phyloP scores from a whole-genome alignment of 2,113 vertebrate species.

The Phyllopteryx taeniolatus region DNA sequence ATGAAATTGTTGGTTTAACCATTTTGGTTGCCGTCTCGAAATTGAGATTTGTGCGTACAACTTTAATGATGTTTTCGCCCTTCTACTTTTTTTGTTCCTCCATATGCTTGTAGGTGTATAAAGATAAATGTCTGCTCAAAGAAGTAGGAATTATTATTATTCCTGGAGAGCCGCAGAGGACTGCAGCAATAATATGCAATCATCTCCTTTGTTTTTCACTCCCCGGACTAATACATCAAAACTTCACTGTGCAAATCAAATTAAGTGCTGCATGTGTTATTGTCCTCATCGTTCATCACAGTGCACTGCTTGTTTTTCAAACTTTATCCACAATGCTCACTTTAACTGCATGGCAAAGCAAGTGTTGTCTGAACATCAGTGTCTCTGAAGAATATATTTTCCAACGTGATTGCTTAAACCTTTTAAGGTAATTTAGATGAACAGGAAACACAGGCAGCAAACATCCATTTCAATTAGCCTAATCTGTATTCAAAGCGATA shows the following conservation, averaged over 20 bases:
- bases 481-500: conserved; percentile 24
- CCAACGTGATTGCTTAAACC: conserved; percentile 40
- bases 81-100: neutral
- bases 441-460: conserved; percentile 3
- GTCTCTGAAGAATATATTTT: conserved; percentile 24
- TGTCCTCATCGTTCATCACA: conserved; percentile 31
- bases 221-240: conserved; percentile 41
- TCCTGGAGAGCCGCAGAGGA: conserved; percentile 13
- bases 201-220: conserved; percentile 34
- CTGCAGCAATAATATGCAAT: conserved; percentile 36
- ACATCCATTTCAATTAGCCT: conserved; percentile 14
- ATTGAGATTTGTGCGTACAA: too few relatives aligned
- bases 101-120: neutral
- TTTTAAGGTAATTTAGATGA: conserved; percentile 47
- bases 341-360: conserved; percentile 20
- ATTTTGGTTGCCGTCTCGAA: too few relatives aligned
- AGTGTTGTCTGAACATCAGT: conserved; percentile 1
- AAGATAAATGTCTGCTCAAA: neutral
- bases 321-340: neutral
- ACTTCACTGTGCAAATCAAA: conserved; percentile 43
- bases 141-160: conserved; percentile 15
- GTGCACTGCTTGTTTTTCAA: conserved; percentile 3
- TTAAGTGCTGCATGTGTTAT: conserved; percentile 32
- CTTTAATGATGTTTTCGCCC: neutral
- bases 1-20: too few relatives aligned